Evolutionary conservation across 1,140 invertebrate species (phyloP).

Genomic region (Listronotus oregonensis): DNA sequence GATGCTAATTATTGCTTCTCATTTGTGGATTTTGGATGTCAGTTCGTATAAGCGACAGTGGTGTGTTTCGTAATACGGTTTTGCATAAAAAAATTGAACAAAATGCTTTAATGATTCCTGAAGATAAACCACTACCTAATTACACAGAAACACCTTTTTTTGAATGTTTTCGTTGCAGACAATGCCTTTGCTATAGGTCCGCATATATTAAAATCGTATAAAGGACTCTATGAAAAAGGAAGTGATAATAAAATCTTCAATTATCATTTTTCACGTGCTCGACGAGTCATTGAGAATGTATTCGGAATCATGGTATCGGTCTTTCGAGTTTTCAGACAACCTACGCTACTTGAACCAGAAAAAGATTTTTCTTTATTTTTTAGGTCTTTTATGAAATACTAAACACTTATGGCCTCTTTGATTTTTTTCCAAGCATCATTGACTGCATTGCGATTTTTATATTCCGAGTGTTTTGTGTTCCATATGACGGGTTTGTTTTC

Average conservation of each 20-base stretch:
- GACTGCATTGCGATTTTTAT: no score
- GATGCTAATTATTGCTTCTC: conserved; percentile 45
- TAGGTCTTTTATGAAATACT: no score
- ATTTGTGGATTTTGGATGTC: conserved; percentile 51
- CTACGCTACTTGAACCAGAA: conserved; percentile 6
- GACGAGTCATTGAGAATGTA: conserved; percentile 3
- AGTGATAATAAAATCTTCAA: conserved; percentile 5
- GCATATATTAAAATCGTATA: conserved; percentile 49
- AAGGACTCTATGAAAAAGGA: not conserved
- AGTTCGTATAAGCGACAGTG: conserved; percentile 49
- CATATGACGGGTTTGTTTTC: no score
- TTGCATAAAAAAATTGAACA: conserved; percentile 39
- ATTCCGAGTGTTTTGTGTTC: no score
- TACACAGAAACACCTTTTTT: conserved; percentile 29
- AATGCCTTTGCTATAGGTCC: conserved; percentile 51
- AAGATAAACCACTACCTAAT: conserved; percentile 37
- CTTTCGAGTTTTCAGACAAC: conserved; percentile 13
- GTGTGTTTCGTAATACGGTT: no score
- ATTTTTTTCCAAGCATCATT: no score
- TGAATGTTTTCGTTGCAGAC: conserved; percentile 50
- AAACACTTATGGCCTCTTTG: no score
- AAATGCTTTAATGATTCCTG: conserved; percentile 45
- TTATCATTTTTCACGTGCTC: conserved; percentile 14
- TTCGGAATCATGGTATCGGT: conserved; percentile 12
- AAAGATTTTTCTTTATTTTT: no score